These are phyloP conservation scores for Drosophila vallismaia DNA, from an alignment of 2,888 invertebrate genomes.

Conservation along the genomic window DNA sequence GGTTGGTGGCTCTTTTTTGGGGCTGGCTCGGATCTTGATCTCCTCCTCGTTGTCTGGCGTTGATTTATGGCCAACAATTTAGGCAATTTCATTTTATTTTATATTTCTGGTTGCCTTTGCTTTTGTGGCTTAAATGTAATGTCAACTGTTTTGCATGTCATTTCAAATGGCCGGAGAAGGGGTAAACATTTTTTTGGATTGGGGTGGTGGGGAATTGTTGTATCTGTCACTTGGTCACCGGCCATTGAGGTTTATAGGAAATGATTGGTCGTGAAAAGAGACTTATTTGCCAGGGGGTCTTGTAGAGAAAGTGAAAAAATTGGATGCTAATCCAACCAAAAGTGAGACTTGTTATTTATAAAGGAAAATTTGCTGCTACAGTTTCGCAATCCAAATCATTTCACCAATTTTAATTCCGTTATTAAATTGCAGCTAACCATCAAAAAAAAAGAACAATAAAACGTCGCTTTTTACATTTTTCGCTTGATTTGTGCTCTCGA, in stretches of 20 bases:
- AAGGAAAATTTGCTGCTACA: not conserved
- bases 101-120: slow-evolving; percentile 40
- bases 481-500: slow-evolving; percentile 45
- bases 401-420: slow-evolving; percentile 9
- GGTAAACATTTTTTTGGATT: not conserved
- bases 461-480: slow-evolving; percentile 44
- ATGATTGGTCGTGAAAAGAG: slow-evolving; percentile 38
- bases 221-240: slow-evolving; percentile 50
- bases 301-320: slow-evolving; percentile 34
- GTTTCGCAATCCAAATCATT: not conserved
- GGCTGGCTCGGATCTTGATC: slow-evolving; percentile 49
- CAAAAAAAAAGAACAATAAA: slow-evolving; percentile 56
- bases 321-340: slow-evolving; percentile 12
- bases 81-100: slow-evolving; percentile 62
- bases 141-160: slow-evolving; percentile 76
- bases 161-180: slow-evolving; percentile 35
- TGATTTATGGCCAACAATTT: slow-evolving; percentile 69
- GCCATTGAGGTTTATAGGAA: slow-evolving; percentile 42
- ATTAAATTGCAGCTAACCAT: slow-evolving; percentile 15
- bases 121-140: slow-evolving; percentile 52
- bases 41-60: slow-evolving; percentile 42
- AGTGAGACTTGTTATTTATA: not conserved
- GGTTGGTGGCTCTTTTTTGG: slow-evolving; percentile 13
- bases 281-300: slow-evolving; percentile 26
- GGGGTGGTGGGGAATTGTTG: slow-evolving; percentile 53